These are phyloP conservation scores for Erpetoichthys calabaricus DNA, from an alignment of 2,797 vertebrate species.

Conservation along the genomic window DNA sequence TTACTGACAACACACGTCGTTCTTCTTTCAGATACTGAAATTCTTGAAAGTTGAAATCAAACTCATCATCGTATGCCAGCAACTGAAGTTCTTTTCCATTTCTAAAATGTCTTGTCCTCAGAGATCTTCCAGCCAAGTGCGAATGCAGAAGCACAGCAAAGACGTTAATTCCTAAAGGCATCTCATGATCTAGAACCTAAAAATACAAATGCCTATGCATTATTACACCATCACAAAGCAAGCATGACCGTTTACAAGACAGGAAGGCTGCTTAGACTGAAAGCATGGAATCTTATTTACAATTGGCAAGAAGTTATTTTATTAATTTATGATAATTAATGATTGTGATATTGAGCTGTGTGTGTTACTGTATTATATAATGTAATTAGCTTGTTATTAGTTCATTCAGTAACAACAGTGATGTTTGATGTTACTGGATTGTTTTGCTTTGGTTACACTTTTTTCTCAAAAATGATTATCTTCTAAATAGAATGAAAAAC, in stretches of 20 bases:
- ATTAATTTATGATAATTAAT: no score
- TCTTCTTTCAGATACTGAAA: slow-evolving; percentile 67
- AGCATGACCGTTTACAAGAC: background rate
- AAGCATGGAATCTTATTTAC: background rate
- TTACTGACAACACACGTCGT: slow-evolving; percentile 58
- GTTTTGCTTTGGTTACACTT: no score
- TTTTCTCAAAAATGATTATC: no score
- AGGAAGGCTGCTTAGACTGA: background rate
- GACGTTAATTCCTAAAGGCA: slow-evolving; percentile 58
- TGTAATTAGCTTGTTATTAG: no score
- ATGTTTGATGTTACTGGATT: no score
- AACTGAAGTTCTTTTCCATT: slow-evolving; percentile 50
- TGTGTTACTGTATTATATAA: no score
- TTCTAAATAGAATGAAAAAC: no score
- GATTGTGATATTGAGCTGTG: no score
- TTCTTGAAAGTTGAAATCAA: slow-evolving; percentile 81
- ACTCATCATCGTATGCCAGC: slow-evolving; percentile 60
- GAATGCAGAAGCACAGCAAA: slow-evolving; percentile 69
- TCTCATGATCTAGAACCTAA: slow-evolving; percentile 61
- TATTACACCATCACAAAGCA: no score
- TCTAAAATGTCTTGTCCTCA: slow-evolving; percentile 61
- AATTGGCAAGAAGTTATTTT: background rate
- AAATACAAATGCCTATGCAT: slow-evolving; percentile 8
- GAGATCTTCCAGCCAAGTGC: slow-evolving; percentile 62
- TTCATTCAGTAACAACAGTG: no score